phyloP scores from a whole-genome alignment of 92 coral and sea anemone species.

The Phenganax subtilis region DNA sequence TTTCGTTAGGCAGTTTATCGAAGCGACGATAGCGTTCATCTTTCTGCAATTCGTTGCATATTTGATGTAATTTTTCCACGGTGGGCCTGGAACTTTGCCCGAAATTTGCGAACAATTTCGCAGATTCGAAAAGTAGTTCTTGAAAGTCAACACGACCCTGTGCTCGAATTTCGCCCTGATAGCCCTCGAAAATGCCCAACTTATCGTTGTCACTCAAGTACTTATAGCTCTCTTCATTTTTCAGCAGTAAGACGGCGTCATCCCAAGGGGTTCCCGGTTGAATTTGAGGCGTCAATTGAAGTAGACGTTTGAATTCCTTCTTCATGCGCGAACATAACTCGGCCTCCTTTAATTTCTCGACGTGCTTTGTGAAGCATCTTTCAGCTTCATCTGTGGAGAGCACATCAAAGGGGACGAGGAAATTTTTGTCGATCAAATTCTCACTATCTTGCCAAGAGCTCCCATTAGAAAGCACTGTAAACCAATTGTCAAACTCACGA shows the following conservation, averaged over 20 bases:
- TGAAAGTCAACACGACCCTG: conserved; percentile 90
- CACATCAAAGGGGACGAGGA: conserved; percentile 78
- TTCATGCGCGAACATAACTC: conserved; percentile 80
- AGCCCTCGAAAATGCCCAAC: conserved; percentile 67
- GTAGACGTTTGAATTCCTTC: conserved; percentile 80
- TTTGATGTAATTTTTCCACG: conserved; percentile 72
- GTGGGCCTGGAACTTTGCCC: conserved; percentile 80
- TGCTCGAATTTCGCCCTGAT: conserved; percentile 77
- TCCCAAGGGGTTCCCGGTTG: conserved; percentile 92
- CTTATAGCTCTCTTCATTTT: conserved; percentile 92
- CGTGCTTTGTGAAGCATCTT: conserved; percentile 66
- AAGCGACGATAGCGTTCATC: conserved; percentile 87
- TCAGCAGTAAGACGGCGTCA: conserved; percentile 67
- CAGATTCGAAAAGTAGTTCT: conserved; percentile 92
- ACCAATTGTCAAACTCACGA: conserved; percentile 74
- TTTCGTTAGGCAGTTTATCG: conserved; percentile 73
- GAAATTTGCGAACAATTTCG: conserved; percentile 76
- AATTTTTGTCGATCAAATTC: conserved; percentile 66
- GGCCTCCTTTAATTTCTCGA: conserved; percentile 80
- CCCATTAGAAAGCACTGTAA: conserved; percentile 65
- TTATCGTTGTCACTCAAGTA: conserved; percentile 76
- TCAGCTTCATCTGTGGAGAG: conserved; percentile 64
- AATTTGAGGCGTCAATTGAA: conserved; percentile 91
- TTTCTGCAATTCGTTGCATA: conserved; percentile 64
- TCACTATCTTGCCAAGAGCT: conserved; percentile 95